These are phyloP conservation scores for Apostichopus californicus DNA, from an alignment of 35 echinoderm and acorn worm species.

Conservation along the genomic window DNA sequence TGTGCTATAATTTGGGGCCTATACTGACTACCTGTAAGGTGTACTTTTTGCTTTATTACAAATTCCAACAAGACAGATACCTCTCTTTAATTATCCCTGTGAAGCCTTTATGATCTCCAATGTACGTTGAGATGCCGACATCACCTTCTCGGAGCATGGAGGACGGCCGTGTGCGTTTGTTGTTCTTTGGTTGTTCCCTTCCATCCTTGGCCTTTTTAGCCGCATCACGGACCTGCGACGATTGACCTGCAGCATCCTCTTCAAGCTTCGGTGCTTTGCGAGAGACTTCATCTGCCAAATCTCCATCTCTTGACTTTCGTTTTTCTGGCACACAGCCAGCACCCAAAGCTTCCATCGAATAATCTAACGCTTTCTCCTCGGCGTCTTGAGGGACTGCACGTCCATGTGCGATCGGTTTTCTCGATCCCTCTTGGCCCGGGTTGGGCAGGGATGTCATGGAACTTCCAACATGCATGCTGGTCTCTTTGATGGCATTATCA, in stretches of 20 bases:
- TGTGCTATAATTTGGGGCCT: background rate
- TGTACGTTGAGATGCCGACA: slow-evolving; percentile 20
- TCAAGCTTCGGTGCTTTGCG: background rate
- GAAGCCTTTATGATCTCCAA: slow-evolving; percentile 12
- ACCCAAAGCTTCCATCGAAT: background rate
- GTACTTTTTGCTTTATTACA: too few species aligned
- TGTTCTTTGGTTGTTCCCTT: background rate
- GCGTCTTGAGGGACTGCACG: background rate
- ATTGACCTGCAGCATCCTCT: background rate
- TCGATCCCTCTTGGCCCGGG: background rate
- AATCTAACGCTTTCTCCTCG: background rate
- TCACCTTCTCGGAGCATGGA: slow-evolving; percentile 21
- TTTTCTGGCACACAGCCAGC: background rate
- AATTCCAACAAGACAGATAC: background rate
- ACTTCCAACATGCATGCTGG: background rate
- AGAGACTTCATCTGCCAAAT: background rate
- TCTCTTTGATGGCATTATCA: too few species aligned
- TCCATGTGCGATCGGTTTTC: background rate
- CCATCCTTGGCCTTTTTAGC: background rate
- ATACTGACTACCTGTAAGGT: background rate
- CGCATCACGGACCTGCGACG: background rate
- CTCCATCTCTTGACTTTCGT: background rate
- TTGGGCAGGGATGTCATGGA: background rate
- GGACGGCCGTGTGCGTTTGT: background rate
- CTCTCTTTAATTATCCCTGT: slow-evolving; percentile 31